phyloP scores from a whole-genome alignment of 2,888 invertebrate genomes.

The Proisotoma minuta region DNA sequence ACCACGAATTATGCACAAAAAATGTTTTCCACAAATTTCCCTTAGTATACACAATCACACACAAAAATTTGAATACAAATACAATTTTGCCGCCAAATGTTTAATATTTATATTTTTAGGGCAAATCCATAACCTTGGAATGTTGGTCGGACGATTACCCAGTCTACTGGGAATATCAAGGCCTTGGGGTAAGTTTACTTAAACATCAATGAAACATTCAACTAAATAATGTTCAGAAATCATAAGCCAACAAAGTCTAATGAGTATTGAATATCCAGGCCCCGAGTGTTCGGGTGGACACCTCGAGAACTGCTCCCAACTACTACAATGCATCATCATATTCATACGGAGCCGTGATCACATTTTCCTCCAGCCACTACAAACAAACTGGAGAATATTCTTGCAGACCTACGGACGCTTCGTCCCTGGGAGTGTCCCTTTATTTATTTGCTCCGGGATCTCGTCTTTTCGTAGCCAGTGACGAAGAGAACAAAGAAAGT shows the following conservation, averaged over 20 bases:
- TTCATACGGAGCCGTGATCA: constrained; percentile 26
- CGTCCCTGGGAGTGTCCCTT: constrained; percentile 18
- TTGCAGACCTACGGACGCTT: constrained; percentile 27
- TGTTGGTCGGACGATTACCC: constrained; percentile 24
- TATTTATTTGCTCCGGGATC: constrained; percentile 40
- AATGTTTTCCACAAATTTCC: too few relatives aligned
- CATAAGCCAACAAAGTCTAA: too few relatives aligned
- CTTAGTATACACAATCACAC: too few relatives aligned
- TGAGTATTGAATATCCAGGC: constrained; percentile 21
- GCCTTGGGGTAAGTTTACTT: constrained; percentile 36
- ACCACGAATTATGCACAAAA: too few relatives aligned
- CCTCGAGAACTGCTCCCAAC: constrained; percentile 31
- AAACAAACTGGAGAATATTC: constrained; percentile 37
- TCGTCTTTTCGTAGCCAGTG: neutral
- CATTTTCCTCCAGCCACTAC: constrained; percentile 35
- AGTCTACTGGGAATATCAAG: constrained; percentile 35
- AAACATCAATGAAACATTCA: too few relatives aligned
- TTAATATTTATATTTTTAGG: too few relatives aligned
- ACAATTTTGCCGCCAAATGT: too few relatives aligned
- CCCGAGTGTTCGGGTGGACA: constrained; percentile 33
- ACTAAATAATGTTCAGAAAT: neutral
- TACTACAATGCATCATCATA: constrained; percentile 29
- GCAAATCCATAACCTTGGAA: constrained; percentile 33
- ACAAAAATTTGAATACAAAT: too few relatives aligned
- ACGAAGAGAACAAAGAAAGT: constrained; percentile 3